These are phyloP conservation scores for Anhinga rufa DNA, from an alignment of 2,113 vertebrate species.

Conservation along the genomic window DNA sequence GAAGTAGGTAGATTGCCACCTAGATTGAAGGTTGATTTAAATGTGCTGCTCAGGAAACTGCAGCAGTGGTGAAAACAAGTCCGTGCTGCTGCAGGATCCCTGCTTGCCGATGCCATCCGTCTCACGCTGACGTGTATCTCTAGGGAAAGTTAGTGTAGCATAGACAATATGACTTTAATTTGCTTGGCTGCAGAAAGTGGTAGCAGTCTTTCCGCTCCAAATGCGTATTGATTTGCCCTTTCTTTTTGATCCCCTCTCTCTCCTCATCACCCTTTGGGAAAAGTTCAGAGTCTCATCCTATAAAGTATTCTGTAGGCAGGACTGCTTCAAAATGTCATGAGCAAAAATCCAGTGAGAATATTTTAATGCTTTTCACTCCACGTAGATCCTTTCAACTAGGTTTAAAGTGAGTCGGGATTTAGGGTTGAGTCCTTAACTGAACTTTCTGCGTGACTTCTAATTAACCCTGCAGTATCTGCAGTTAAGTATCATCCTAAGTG, in stretches of 20 bases:
- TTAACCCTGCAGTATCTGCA: neutral
- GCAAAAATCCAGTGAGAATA: neutral
- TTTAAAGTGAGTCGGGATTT: neutral
- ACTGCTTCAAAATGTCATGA: constrained; percentile 19
- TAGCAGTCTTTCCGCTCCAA: constrained; percentile 21
- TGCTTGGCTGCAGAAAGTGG: neutral
- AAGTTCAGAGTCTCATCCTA: constrained; percentile 22
- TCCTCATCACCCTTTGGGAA: constrained; percentile 38
- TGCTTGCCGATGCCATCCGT: neutral
- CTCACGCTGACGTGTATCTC: neutral
- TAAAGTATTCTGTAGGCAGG: constrained; percentile 16
- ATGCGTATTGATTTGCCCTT: constrained; percentile 61
- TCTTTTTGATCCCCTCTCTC: constrained; percentile 41
- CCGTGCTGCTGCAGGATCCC: constrained; percentile 11
- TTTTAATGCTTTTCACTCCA: neutral
- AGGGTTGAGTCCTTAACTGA: neutral
- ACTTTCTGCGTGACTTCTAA: neutral
- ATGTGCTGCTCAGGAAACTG: neutral
- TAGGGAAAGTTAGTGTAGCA: constrained; percentile 11
- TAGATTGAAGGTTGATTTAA: constrained; percentile 8
- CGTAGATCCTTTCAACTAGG: neutral
- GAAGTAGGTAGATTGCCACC: constrained; percentile 31
- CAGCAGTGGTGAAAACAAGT: neutral
- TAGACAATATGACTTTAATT: constrained; percentile 36
- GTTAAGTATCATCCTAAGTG: neutral